Evolutionary conservation across 2,797 vertebrate species (phyloP).

Genomic region (Rhincodon typus): DNA sequence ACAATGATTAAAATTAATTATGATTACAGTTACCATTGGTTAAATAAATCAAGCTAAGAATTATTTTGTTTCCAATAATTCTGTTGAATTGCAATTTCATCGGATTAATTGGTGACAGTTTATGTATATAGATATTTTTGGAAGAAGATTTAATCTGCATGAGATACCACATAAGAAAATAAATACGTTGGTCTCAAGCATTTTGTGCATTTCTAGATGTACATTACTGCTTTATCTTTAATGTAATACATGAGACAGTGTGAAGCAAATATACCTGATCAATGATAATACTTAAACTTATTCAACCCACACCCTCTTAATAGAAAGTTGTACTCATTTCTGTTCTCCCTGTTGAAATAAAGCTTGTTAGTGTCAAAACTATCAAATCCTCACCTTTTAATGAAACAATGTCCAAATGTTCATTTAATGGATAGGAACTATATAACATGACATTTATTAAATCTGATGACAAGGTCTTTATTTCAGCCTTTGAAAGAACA

Average conservation of each 20-base stretch:
- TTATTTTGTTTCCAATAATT: not conserved
- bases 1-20: not conserved
- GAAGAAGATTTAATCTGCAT: not conserved
- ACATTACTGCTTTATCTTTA: conserved; percentile 6
- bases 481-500: conserved; percentile 58
- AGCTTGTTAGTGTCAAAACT: not conserved
- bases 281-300: not conserved
- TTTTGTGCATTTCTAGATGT: not conserved
- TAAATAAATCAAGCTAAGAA: not conserved
- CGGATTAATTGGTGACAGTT: not conserved
- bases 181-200: not conserved
- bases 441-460: conserved; percentile 41
- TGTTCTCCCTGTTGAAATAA: not conserved
- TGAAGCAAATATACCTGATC: not conserved
- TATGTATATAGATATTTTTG: not conserved
- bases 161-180: not conserved
- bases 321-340: not conserved
- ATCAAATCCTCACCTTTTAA: not conserved
- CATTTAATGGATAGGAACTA: not conserved
- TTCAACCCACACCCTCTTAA: not conserved
- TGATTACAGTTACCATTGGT: not conserved
- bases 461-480: conserved; percentile 54
- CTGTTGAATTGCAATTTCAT: not conserved
- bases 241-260: not conserved
- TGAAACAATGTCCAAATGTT: not conserved